Evolutionary conservation across 2,797 vertebrate genomes (phyloP), one percentile per base, ranked within the genome.

Genomic region (Sardinella longiceps): DNA sequence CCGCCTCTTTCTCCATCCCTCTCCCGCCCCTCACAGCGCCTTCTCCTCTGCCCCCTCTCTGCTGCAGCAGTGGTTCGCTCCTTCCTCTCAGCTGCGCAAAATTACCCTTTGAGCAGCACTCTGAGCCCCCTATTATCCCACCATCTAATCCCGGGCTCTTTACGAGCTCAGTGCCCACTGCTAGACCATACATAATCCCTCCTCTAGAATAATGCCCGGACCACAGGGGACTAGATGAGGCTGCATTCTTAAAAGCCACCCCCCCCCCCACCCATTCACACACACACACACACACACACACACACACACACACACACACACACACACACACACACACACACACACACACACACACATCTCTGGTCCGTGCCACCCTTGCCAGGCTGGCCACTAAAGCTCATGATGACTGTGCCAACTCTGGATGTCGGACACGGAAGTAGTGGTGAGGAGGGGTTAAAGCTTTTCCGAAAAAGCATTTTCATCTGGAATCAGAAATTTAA

Each of bases 91-190:
- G 74, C 86, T 53, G 82, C 82, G 83, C 87, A 85, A 88, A 90
- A 91, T 91, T 85, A 91, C 87, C 28, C 85, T 89, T 85, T 89
- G 88, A 91, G 80, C 83, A 87, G 85, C 87, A 85, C 2, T 81
- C 86, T 58, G 90, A 87, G 82, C 89, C 84, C 81, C 81, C 83
- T 89, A 90, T 93, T 91, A 91, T 92, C 89, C 91, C 85, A 84
- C 85, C 86, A 91, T 93, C 87, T 93, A 93, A 94, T 93, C 91
- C 91, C n/a, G 15, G 80, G 84, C 84, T 92, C 87, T 92, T 88
- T 92, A 91, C 86, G 50, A 91, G 92, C 89, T 89, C 85, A 90
- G 89, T 87, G 81, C 84, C 90, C 90, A 91, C 93, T 91, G 90
- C 90, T 89, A 87, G 85, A 86, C 88, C 83, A 85, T 58, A 82